phyloP scores from a whole-genome alignment of 2,113 vertebrate species.

The Malurus melanocephalus region DNA sequence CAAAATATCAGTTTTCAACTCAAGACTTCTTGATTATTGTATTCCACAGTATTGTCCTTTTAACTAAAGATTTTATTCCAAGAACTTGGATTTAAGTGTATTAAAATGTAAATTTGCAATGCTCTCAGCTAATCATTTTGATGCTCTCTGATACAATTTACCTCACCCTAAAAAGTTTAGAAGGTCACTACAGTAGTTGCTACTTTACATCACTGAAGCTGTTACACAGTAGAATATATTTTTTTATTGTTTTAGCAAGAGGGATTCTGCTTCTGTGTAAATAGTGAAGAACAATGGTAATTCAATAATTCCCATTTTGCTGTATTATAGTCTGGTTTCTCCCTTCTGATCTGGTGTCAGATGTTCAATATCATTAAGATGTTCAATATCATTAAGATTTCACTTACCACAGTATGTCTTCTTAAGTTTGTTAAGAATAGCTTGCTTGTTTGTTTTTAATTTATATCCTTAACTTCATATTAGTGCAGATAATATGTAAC shows the following conservation, averaged over 20 bases:
- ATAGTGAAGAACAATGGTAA: neutral
- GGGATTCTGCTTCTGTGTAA: neutral
- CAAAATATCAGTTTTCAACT: neutral
- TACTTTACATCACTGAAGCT: neutral
- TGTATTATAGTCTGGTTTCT: neutral
- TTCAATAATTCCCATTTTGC: neutral
- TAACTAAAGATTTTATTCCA: neutral
- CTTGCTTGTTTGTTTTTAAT: neutral
- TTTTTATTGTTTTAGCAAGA: neutral
- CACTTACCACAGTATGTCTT: neutral
- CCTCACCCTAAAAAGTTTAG: neutral
- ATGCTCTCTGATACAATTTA: neutral
- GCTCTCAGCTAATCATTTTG: neutral
- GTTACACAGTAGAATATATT: neutral
- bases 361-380: neutral
- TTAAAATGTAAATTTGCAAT: neutral
- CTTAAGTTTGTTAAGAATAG: neutral
- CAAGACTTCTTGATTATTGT: neutral
- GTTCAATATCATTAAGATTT: neutral
- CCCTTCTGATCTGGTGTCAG: neutral
- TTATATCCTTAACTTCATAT: neutral
- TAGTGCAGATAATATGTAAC: neutral
- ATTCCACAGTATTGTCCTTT: neutral
- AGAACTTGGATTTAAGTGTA: neutral
- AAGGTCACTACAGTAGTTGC: neutral